Evolutionary conservation across 2,888 invertebrate genomes (phyloP).

Genomic region (Tubulanus polymorphus): DNA sequence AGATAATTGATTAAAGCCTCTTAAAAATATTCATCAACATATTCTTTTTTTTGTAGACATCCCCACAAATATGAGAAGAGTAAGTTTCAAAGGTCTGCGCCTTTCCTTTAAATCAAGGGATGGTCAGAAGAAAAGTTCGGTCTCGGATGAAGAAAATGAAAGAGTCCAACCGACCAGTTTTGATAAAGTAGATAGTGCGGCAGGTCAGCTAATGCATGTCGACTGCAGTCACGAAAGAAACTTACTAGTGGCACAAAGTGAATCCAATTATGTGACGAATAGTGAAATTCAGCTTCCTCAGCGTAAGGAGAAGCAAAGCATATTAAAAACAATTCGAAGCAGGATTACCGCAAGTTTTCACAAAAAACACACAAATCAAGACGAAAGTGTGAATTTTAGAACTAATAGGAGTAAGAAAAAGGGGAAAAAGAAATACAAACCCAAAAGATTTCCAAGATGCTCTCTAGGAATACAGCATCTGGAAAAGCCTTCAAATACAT

Average conservation of each 20-base stretch:
- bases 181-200: neutral
- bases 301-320: neutral
- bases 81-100: neutral
- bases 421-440: neutral
- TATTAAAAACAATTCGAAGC: neutral
- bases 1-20: no score
- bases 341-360: neutral
- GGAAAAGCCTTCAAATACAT: neutral
- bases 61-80: neutral
- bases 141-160: neutral
- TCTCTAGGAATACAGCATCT: neutral
- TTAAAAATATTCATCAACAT: no score
- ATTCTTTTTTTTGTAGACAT: no score
- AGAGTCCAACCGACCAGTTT: neutral
- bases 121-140: no score
- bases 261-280: no score
- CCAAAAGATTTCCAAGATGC: neutral
- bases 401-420: neutral
- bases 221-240: neutral
- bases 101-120: neutral
- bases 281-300: constrained; percentile 1
- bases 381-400: neutral
- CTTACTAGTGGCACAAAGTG: no score
- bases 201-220: neutral
- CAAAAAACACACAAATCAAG: neutral